phyloP scores from a whole-genome alignment of 2,113 vertebrate species.

The Camelus dromedarius region DNA sequence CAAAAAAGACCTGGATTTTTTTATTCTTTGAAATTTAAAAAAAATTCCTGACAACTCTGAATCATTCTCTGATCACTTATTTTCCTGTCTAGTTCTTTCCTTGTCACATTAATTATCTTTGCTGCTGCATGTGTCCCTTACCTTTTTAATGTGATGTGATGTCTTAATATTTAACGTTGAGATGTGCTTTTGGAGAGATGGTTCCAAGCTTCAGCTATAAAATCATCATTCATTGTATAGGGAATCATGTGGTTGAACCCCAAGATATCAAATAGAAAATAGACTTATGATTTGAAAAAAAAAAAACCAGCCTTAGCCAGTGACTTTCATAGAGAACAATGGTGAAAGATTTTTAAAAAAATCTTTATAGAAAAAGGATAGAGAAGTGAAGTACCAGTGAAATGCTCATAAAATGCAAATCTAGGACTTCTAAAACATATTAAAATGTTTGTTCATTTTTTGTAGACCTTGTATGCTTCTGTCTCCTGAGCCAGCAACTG shows the following conservation, averaged over 20 bases:
- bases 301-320: not conserved
- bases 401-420: not conserved
- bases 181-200: not conserved
- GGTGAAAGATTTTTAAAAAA: not conserved
- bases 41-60: slow-evolving; percentile 1
- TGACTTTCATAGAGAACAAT: slow-evolving; percentile 26
- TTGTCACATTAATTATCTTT: slow-evolving; percentile 14
- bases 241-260: not conserved
- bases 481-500: not conserved
- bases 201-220: slow-evolving; percentile 30
- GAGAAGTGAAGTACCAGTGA: not conserved
- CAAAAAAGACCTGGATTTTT: not conserved
- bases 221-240: not conserved
- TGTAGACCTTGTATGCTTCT: not conserved
- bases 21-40: not conserved
- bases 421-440: not conserved
- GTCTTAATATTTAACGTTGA: slow-evolving; percentile 59
- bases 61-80: slow-evolving; percentile 31
- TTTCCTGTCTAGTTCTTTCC: slow-evolving; percentile 23
- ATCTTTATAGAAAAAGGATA: not conserved
- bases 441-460: not conserved
- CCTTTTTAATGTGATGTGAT: slow-evolving; percentile 7
- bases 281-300: not conserved
- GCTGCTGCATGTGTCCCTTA: slow-evolving; percentile 1
- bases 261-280: slow-evolving; percentile 22